Evolutionary conservation across 2,888 invertebrate genomes (phyloP), one percentile per base, ranked within the genome.

Genomic region (Syrphus vitripennis): DNA sequence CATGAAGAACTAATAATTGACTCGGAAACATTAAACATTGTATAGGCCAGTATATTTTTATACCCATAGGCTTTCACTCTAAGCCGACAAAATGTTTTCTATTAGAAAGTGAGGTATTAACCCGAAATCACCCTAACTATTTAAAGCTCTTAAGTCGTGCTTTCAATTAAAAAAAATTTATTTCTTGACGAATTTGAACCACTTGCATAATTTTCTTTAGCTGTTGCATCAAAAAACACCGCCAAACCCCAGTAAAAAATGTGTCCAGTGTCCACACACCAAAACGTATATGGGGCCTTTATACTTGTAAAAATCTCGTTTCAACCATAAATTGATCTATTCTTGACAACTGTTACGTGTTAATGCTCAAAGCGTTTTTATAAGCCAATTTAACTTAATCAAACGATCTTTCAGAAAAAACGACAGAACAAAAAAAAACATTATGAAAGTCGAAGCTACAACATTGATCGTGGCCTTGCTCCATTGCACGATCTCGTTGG

Each of bases 391-490:
- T 55, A 61, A 70, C 7, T 55, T 12, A 61, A 77, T 74, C 48
- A 69, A 29, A 63, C 55, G n/a, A 21, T 79, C 61, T 80, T 80
- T 50, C 81, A 84, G 76, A 67, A 26, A 37, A 63, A 14, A 65
- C 31, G 4, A 14, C 14, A 40, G 2, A 40, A 2, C 14, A 24
- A 50, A 29, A 61, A 26, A 14, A 57, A 50, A 59, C 40, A 65
- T 50, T 19, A 84, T 84, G 84, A 84, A 84, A 84, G 76, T 72
- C 71, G 71, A 59, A 69, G 53, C 61, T 72, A 37, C 57, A 77
- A 26, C 76, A 71, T 71, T 80, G 80, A 61, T 84, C 76, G 75
- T 81, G 81, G 84, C 84, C 84, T 76, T 81, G 84, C 70, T 83
- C 63, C 42, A 83, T 63, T 83, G 77, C 76, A 78, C 78, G 78